These are phyloP conservation scores for Atherinosoma microstoma DNA, from an alignment of 2,797 vertebrate genomes.

Conservation along the genomic window DNA sequence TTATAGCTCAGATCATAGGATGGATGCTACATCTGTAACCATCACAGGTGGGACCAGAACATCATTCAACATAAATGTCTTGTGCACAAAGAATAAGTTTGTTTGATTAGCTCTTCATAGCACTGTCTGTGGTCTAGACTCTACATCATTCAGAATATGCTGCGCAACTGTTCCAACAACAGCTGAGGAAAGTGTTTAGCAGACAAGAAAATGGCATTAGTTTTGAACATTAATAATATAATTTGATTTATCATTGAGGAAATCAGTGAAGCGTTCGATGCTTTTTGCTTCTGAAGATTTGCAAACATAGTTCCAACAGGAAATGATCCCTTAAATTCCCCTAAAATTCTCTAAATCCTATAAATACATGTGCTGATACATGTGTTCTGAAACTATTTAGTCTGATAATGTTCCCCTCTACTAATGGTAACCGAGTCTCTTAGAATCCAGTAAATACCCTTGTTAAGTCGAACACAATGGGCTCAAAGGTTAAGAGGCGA, in stretches of 20 bases:
- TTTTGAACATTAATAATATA: neutral
- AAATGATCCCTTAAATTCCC: too few species aligned
- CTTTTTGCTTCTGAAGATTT: neutral
- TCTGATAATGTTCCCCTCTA: neutral
- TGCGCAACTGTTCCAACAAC: neutral
- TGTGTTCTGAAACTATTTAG: too few species aligned
- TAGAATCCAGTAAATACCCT: constrained; percentile 9
- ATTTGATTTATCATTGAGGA: neutral
- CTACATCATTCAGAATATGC: neutral
- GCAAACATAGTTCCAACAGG: neutral
- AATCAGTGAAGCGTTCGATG: neutral
- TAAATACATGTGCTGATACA: too few species aligned
- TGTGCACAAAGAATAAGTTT: neutral
- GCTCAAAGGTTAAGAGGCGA: constrained; percentile 61
- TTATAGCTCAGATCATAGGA: neutral
- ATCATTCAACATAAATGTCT: too few species aligned
- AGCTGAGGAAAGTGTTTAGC: neutral
- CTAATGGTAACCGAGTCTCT: neutral
- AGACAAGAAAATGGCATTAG: neutral
- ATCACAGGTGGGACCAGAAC: too few species aligned
- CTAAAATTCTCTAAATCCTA: too few species aligned
- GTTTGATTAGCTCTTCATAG: neutral
- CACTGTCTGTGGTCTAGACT: neutral
- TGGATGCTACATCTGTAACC: neutral
- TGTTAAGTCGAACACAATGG: constrained; percentile 15